Evolutionary conservation across 1,140 invertebrate genomes (phyloP), one percentile per base, ranked within the genome.

Genomic region (Bombus waltoni): DNA sequence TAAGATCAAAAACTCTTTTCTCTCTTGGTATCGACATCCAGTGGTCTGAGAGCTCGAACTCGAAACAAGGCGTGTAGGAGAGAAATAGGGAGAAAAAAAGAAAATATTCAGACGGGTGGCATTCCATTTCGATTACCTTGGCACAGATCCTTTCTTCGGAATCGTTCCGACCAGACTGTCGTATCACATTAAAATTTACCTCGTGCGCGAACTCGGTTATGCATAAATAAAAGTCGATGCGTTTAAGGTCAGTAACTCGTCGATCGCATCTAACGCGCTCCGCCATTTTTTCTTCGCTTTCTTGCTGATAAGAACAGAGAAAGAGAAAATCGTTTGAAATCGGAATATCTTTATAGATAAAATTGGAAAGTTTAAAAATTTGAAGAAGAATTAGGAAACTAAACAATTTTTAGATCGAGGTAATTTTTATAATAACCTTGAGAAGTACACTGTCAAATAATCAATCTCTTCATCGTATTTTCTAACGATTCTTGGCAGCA

Each of bases 101-200:
- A 57, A 66, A 66, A 75, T 62, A 72, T 76, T 80, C 62, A 74
- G 66, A 40, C 79, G 78, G 74, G 47, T 79, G 78, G 74, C 83
- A 85, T 86, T 86, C 84, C 70, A 59, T 89, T 89, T 89, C 80
- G 84, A 80, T 47, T 83, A 89, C 87, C 88, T 89, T 83, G 83
- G 79, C 84, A 89, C 84, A 89, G 75, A 86, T 89, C 88, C 80
- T 86, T 76, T 86, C 84, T 81, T 88, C 84, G 83, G 83, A 86
- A 88, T 88, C 79, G 57, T 65, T 78, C 40, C 22, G 71, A 85
- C 47, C 78, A 40, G 57, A 53, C 72, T 40, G 88, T 80, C 79
- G 83, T 66, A 53, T 62, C 83, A 65, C 83, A 89, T 89, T 89
- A 86, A 89, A 89, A 86, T 89, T 89, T 89, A 83, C 75, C 38